Percentiles rank a stretch among this genome's conserved stretches.
These are phyloP conservation scores for Meles meles DNA, from an alignment of 2,113 vertebrate species.

Conservation along the genomic window DNA sequence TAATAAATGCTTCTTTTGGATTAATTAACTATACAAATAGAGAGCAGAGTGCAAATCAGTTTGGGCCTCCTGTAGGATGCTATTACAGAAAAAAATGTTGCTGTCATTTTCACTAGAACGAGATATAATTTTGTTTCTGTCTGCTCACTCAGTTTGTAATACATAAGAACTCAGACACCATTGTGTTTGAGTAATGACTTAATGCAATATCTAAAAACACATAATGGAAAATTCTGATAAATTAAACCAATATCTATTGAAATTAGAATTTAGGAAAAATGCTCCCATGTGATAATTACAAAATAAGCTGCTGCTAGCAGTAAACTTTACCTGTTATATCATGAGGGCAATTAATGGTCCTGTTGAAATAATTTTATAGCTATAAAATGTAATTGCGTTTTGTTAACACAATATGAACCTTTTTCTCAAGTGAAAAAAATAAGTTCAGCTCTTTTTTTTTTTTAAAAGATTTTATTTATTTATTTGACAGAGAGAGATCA, in stretches of 20 bases:
- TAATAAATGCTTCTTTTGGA: slow-evolving; percentile 60
- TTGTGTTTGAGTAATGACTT: slow-evolving; percentile 73
- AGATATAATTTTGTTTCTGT: slow-evolving; percentile 68
- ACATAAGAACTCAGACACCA: slow-evolving; percentile 61
- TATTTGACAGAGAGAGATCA: too few species aligned
- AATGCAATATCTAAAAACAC: slow-evolving; percentile 69
- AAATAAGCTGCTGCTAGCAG: slow-evolving; percentile 62
- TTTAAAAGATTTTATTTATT: too few species aligned
- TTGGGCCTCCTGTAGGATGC: slow-evolving; percentile 49
- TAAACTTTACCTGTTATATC: slow-evolving; percentile 65
- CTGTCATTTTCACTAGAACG: slow-evolving; percentile 65
- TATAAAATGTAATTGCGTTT: slow-evolving; percentile 71
- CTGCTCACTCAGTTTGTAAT: slow-evolving; percentile 60
- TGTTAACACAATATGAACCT: slow-evolving; percentile 56
- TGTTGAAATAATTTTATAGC: slow-evolving; percentile 63
- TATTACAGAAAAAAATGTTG: slow-evolving; percentile 45
- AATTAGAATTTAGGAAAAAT: slow-evolving; percentile 73
- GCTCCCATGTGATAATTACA: slow-evolving; percentile 69
- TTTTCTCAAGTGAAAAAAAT: slow-evolving; percentile 41
- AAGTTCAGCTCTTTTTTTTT: too few species aligned
- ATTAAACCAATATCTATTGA: slow-evolving; percentile 75
- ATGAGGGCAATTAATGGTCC: slow-evolving; percentile 52
- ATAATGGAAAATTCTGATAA: slow-evolving; percentile 76
- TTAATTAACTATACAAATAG: slow-evolving; percentile 70
- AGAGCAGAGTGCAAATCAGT: slow-evolving; percentile 46